A percentile compares a stretch with the other conserved stretches of the same genome.
phyloP scores from a whole-genome alignment of 2,113 vertebrate species.

The Willisornis vidua region DNA sequence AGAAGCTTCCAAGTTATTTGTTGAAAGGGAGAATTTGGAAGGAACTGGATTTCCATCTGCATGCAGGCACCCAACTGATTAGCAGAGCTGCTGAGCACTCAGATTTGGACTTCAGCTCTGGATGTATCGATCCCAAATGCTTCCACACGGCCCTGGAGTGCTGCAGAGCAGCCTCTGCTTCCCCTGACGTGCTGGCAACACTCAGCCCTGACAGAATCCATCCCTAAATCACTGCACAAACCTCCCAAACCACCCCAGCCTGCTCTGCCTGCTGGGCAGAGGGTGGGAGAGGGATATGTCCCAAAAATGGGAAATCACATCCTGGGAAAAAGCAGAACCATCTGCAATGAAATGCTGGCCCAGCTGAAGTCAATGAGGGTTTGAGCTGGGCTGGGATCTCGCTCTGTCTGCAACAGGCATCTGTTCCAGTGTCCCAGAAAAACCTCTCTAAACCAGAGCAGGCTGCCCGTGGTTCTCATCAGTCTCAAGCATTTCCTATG shows the following conservation, averaged over 20 bases:
- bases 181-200: background rate
- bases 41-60: background rate
- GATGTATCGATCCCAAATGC: background rate
- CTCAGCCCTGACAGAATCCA: accelerated
- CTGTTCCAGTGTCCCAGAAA: slow-evolving; percentile 7
- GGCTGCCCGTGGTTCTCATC: slow-evolving; percentile 24
- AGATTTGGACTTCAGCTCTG: background rate
- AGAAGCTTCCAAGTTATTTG: background rate
- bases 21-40: background rate
- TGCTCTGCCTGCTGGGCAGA: background rate
- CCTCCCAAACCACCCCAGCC: background rate
- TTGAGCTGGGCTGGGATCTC: background rate
- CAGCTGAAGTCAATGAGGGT: background rate
- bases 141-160: background rate
- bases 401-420: background rate
- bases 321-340: background rate
- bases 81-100: slow-evolving; percentile 3
- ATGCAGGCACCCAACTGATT: background rate
- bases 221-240: background rate
- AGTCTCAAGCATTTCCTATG: slow-evolving; percentile 23
- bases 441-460: slow-evolving; percentile 31
- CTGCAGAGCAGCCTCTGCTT: background rate
- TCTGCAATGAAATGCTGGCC: background rate
- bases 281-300: background rate
- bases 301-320: background rate